A percentile compares a stretch with the other conserved stretches of the same genome.
These are phyloP conservation scores for Atta texana DNA, from an alignment of 1,140 invertebrate species.

Conservation along the genomic window DNA sequence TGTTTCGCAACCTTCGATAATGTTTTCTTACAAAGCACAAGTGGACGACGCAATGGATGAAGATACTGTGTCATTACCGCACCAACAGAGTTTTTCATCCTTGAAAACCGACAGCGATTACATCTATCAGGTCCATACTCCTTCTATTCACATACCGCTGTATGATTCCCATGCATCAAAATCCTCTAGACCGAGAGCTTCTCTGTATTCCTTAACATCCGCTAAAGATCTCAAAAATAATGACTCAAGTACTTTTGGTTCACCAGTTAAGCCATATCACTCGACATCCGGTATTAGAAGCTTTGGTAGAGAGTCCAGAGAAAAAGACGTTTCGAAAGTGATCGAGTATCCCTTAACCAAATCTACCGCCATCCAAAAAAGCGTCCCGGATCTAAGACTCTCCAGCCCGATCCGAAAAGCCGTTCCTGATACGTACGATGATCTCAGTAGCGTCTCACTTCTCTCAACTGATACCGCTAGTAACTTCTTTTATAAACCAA, in stretches of 20 bases:
- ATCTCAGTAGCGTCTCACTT: conserved; percentile 68
- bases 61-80: conserved; percentile 92
- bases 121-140: conserved; percentile 90
- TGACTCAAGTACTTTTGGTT: conserved; percentile 73
- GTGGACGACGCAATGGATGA: conserved; percentile 92
- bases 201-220: conserved; percentile 77
- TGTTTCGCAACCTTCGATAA: conserved; percentile 91
- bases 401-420: conserved; percentile 60
- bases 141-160: conserved; percentile 84
- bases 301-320: conserved; percentile 71
- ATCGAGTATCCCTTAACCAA: conserved; percentile 71
- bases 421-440: conserved; percentile 49
- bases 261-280: conserved; percentile 74
- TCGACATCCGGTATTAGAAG: conserved; percentile 77
- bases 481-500: conserved; percentile 79
- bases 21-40: conserved; percentile 94
- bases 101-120: conserved; percentile 93
- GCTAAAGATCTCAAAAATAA: conserved; percentile 72
- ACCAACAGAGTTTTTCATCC: conserved; percentile 92
- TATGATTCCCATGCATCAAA: conserved; percentile 81
- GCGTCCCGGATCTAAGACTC: conserved; percentile 77
- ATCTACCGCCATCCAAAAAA: conserved; percentile 73
- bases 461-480: conserved; percentile 79
- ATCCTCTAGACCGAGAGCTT: conserved; percentile 77
- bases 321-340: conserved; percentile 76